Conservation (phyloP, 2,888 invertebrate genomes). For the Amblyteles armatorius region DNA sequence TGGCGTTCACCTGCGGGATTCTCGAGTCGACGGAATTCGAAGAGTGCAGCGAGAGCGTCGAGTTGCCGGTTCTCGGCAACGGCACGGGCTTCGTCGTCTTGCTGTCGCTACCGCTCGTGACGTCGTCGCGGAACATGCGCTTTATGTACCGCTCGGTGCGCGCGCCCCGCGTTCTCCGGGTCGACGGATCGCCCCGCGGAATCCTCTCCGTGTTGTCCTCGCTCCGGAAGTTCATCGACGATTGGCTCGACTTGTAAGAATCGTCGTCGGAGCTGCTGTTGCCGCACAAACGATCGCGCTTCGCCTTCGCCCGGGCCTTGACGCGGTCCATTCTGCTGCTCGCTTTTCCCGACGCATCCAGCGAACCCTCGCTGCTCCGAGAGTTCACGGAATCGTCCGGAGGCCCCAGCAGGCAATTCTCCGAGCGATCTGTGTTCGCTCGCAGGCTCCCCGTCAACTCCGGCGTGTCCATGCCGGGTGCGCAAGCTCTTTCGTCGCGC, state of each 20-base stretch:
- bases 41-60: neutral
- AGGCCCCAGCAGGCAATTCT: conserved; percentile 13
- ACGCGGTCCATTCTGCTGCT: conserved; percentile 86
- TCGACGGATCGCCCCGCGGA: conserved; percentile 87
- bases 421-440: conserved; percentile 15
- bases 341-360: conserved; percentile 83
- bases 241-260: conserved; percentile 86
- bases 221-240: conserved; percentile 89
- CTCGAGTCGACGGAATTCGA: conserved; percentile 21
- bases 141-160: conserved; percentile 93
- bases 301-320: conserved; percentile 89
- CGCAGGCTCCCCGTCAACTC: neutral
- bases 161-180: conserved; percentile 89
- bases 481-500: neutral
- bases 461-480: neutral
- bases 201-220: conserved; percentile 88
- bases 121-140: conserved; percentile 86
- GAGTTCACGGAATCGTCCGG: conserved; percentile 73
- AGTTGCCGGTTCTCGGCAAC: neutral
- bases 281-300: conserved; percentile 87
- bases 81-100: conserved; percentile 12
- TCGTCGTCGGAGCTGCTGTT: conserved; percentile 91
- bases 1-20: neutral
- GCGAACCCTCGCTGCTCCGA: conserved; percentile 84
- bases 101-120: conserved; percentile 56